Percentiles rank a stretch among this genome's conserved stretches.
Evolutionary conservation across 1,140 invertebrate species (phyloP).

Genomic region (Wiebesia pumilae): DNA sequence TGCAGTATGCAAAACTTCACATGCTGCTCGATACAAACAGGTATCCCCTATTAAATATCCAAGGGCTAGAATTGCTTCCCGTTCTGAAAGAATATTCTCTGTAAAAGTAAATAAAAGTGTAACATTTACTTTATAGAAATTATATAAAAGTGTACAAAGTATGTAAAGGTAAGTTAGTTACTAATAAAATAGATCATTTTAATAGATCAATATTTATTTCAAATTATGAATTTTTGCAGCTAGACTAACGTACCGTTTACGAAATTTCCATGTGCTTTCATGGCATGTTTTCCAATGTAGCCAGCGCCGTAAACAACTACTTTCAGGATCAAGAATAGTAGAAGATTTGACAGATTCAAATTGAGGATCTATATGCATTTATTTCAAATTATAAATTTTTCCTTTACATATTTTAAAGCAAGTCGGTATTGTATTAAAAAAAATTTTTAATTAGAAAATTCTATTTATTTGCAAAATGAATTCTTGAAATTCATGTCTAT

Average conservation of each 20-base stretch:
- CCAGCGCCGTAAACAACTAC: constrained; percentile 87
- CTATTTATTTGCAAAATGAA: too few relatives aligned
- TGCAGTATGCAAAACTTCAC: constrained; percentile 83
- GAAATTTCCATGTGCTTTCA: constrained; percentile 62
- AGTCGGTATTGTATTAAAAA: too few relatives aligned
- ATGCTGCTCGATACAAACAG: constrained; percentile 86
- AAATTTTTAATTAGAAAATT: too few relatives aligned
- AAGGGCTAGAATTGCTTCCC: constrained; percentile 81
- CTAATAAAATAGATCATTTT: constrained; percentile 15
- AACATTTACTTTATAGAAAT: neutral
- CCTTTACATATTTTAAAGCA: too few relatives aligned
- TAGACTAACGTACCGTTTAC: constrained; percentile 61
- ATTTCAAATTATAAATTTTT: neutral
- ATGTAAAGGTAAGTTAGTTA: constrained; percentile 12
- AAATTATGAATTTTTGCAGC: constrained; percentile 18
- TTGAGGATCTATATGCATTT: constrained; percentile 81
- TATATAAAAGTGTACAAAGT: neutral
- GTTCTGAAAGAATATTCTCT: constrained; percentile 78
- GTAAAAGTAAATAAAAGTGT: constrained; percentile 52
- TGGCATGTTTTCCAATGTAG: constrained; percentile 78
- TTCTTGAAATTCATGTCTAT: too few relatives aligned
- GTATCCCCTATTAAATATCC: constrained; percentile 83
- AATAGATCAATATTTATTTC: constrained; percentile 27
- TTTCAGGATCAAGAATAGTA: constrained; percentile 87
- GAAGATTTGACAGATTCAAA: constrained; percentile 86